A percentile compares a stretch with the other conserved stretches of the same genome.
Evolutionary conservation across 2,113 vertebrate genomes (phyloP).

Genomic region (Amphiprion percula): DNA sequence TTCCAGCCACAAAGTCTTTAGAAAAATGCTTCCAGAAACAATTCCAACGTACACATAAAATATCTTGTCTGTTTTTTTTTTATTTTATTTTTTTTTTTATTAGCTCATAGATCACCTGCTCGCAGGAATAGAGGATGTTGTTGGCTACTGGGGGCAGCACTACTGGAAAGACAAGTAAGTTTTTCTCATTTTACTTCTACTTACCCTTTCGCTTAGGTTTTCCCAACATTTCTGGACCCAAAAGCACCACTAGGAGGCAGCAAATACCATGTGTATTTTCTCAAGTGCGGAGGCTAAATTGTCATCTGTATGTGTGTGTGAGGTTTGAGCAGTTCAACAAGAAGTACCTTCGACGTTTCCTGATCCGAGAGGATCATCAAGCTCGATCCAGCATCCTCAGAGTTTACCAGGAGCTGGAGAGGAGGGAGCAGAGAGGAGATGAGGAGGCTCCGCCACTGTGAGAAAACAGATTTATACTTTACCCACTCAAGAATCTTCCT

Average conservation of each 20-base stretch:
- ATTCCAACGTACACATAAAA: too few species aligned
- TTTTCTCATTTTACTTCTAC: not conserved
- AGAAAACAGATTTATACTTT: constrained; percentile 1
- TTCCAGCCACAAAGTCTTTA: too few species aligned
- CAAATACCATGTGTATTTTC: constrained; percentile 34
- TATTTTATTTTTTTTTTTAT: not conserved
- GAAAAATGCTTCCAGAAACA: too few species aligned
- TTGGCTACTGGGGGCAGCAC: constrained; percentile 90
- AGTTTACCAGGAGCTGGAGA: constrained; percentile 89
- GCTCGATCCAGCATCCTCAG: constrained; percentile 88
- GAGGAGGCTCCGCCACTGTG: constrained; percentile 69
- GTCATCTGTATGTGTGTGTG: constrained; percentile 1
- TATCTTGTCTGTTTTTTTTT: constrained; percentile 40
- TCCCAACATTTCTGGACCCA: too few species aligned
- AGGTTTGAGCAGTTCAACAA: constrained; percentile 89
- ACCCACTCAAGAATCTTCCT: not conserved
- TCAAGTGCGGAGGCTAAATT: not conserved
- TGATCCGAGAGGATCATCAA: constrained; percentile 86
- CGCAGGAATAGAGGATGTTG: constrained; percentile 89
- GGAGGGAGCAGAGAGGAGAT: constrained; percentile 83
- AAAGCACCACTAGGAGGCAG: constrained; percentile 72
- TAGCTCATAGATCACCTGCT: constrained; percentile 90
- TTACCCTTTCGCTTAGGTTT: not conserved
- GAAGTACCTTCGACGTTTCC: constrained; percentile 87
- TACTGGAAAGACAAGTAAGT: constrained; percentile 93